phyloP scores from a whole-genome alignment of 37 sponge, comb jelly and placozoan species.

The Aphrocallistes beatrix region DNA sequence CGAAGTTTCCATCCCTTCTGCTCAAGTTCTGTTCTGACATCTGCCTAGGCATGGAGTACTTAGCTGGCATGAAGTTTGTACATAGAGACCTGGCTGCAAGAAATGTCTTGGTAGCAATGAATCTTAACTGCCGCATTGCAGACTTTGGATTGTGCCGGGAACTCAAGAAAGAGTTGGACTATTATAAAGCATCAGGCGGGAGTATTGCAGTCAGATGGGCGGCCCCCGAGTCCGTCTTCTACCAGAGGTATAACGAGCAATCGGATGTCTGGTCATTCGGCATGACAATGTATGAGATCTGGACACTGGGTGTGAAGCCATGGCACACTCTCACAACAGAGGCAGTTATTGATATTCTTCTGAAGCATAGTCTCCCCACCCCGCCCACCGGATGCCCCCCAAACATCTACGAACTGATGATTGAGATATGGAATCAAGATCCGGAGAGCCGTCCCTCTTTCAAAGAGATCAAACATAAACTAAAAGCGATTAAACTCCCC shows the following conservation, averaged over 20 bases:
- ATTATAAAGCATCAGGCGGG: neutral
- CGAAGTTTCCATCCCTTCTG: neutral
- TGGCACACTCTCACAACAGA: neutral
- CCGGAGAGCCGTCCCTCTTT: neutral
- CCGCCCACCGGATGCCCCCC: neutral
- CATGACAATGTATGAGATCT: neutral
- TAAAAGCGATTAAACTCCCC: neutral
- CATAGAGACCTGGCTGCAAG: conserved; percentile 1
- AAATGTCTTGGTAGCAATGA: neutral
- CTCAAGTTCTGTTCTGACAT: neutral
- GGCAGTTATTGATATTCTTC: neutral
- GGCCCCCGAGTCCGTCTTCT: neutral
- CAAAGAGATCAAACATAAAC: neutral
- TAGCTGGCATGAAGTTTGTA: neutral
- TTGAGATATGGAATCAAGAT: neutral
- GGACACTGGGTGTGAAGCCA: neutral
- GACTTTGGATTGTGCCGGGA: neutral
- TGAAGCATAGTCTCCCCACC: neutral
- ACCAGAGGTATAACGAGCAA: neutral
- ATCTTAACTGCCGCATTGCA: neutral
- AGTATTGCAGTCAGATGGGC: neutral
- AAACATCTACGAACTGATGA: neutral
- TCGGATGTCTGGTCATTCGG: conserved; percentile 18
- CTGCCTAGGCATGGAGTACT: neutral
- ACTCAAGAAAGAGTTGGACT: neutral